phyloP scores from a whole-genome alignment of 2,888 invertebrate species.

The Clostera curtula region DNA sequence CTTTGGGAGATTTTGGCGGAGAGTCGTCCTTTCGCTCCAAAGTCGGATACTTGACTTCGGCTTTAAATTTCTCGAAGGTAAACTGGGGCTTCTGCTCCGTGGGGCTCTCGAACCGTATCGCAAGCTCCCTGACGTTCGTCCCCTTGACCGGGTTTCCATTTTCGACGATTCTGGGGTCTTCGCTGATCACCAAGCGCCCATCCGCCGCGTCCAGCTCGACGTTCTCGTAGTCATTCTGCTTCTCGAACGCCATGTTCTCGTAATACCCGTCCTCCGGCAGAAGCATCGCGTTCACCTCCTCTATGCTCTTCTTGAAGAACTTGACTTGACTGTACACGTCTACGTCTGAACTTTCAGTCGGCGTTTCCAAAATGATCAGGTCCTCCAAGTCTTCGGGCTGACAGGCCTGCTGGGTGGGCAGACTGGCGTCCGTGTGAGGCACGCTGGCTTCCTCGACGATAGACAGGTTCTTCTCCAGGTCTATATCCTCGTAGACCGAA shows the following conservation, averaged over 20 bases:
- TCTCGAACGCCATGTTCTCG: slow-evolving; percentile 47
- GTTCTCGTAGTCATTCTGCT: slow-evolving; percentile 51
- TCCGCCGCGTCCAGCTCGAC: slow-evolving; percentile 51
- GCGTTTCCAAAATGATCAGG: slow-evolving; percentile 72
- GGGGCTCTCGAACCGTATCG: slow-evolving; percentile 78
- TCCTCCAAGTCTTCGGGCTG: slow-evolving; percentile 60
- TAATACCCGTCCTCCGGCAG: slow-evolving; percentile 40
- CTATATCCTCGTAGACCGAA: slow-evolving; percentile 76
- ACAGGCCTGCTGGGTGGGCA: slow-evolving; percentile 75
- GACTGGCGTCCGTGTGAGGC: slow-evolving; percentile 70
- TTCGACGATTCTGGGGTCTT: slow-evolving; percentile 32
- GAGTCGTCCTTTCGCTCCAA: slow-evolving; percentile 45
- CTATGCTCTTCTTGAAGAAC: slow-evolving; percentile 81
- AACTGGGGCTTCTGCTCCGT: slow-evolving; percentile 75
- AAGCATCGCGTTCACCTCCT: slow-evolving; percentile 80
- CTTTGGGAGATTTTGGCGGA: slow-evolving; percentile 61
- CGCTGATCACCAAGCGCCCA: slow-evolving; percentile 48
- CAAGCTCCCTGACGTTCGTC: slow-evolving; percentile 76
- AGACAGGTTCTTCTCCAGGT: slow-evolving; percentile 59
- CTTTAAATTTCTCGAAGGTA: slow-evolving; percentile 69
- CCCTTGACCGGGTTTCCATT: slow-evolving; percentile 50
- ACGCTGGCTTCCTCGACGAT: slow-evolving; percentile 72
- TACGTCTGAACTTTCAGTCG: slow-evolving; percentile 60
- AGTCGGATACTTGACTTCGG: slow-evolving; percentile 54
- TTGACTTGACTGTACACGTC: slow-evolving; percentile 85